phyloP scores from a whole-genome alignment of 1,140 invertebrate genomes.

The Brachionus paranguensis region DNA sequence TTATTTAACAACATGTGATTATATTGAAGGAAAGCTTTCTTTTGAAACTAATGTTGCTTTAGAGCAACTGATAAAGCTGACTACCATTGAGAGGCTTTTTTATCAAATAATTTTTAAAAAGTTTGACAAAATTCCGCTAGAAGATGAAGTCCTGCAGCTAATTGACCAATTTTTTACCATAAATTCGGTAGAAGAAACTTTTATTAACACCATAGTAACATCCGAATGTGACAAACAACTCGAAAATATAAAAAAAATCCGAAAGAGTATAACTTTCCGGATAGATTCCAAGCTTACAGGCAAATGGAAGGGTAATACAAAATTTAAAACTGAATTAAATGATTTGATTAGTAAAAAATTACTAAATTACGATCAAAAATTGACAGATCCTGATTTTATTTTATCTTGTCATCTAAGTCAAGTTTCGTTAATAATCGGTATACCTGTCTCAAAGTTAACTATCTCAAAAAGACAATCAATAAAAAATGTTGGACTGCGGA shows the following conservation, averaged over 20 bases:
- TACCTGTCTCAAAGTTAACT: neutral
- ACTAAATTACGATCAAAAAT: neutral
- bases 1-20: neutral
- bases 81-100: conserved; percentile 9
- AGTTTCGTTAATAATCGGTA: neutral
- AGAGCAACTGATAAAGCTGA: neutral
- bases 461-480: neutral
- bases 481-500: neutral
- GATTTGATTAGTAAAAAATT: neutral
- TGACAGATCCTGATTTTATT: neutral
- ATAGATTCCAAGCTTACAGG: conserved; percentile 20
- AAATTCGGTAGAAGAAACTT: neutral
- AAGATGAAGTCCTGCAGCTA: neutral
- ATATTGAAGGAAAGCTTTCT: conserved; percentile 6
- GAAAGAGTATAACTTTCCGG: neutral
- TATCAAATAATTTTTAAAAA: neutral
- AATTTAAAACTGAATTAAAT: neutral
- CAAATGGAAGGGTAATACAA: neutral
- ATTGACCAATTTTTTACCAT: neutral
- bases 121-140: neutral
- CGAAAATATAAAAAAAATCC: neutral
- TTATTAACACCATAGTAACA: neutral
- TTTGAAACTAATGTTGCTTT: neutral
- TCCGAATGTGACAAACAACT: neutral
- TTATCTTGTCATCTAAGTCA: conserved; percentile 18